These are phyloP conservation scores for Drosophila seguyi DNA, from an alignment of 1,140 invertebrate genomes.

Conservation along the genomic window DNA sequence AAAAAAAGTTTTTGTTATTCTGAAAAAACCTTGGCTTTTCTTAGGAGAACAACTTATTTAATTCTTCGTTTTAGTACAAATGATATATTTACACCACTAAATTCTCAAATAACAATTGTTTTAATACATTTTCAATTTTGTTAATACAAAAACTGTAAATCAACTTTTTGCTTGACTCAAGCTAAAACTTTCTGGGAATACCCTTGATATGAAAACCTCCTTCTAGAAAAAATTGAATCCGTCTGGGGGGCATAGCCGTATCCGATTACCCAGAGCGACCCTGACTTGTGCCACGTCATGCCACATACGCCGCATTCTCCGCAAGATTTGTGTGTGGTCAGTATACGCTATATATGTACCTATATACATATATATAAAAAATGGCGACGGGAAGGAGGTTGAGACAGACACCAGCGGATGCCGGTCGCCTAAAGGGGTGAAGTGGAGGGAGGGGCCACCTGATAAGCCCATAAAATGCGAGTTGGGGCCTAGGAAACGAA, in stretches of 20 bases:
- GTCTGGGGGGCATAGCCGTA: conserved; percentile 20
- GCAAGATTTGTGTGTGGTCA: conserved; percentile 32
- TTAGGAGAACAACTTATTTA: no score
- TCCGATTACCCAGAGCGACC: conserved; percentile 41
- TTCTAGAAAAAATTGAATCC: conserved; percentile 10
- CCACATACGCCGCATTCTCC: conserved; percentile 1
- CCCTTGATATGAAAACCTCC: background rate
- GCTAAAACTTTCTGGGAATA: conserved; percentile 2
- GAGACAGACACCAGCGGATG: conserved; percentile 40
- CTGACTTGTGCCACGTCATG: conserved; percentile 53
- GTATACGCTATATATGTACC: background rate
- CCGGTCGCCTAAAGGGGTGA: conserved; percentile 30
- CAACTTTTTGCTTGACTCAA: background rate
- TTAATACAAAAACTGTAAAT: conserved; percentile 1
- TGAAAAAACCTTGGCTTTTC: no score
- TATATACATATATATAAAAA: background rate
- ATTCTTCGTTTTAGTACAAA: no score
- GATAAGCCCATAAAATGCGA: conserved; percentile 43
- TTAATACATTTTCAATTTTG: no score
- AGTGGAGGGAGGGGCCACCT: conserved; percentile 12
- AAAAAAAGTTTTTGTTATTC: no score
- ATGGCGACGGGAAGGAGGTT: conserved; percentile 4
- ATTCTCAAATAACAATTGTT: no score
- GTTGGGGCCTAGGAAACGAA: conserved; percentile 34
- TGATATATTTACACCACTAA: no score